A percentile compares a stretch with the other conserved stretches of the same genome.
phyloP scores from a whole-genome alignment of 1,140 invertebrate species.

The Heliconius melpomene region DNA sequence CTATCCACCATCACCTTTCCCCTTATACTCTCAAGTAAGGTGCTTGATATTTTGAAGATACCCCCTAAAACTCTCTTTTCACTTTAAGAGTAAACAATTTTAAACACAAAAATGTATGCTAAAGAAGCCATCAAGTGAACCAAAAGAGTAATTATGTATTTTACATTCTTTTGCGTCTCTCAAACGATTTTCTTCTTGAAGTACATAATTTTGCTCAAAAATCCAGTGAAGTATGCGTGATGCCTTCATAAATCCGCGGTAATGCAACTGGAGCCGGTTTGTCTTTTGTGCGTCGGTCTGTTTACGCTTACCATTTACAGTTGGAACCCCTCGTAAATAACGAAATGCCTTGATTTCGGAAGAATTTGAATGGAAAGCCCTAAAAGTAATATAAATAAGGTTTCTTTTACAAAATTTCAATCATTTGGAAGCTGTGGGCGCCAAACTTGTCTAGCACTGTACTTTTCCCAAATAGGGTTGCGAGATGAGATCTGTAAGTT shows the following conservation, averaged over 20 bases:
- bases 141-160: background rate
- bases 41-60: too few species aligned
- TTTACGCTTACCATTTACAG: conserved; percentile 28
- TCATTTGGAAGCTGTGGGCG: background rate
- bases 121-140: background rate
- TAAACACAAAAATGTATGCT: background rate
- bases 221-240: background rate
- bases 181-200: background rate
- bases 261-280: background rate
- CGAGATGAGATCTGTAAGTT: conserved; percentile 15
- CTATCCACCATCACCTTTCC: background rate
- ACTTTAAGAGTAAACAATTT: background rate
- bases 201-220: background rate
- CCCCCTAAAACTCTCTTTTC: too few species aligned
- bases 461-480: conserved; percentile 21
- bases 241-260: conserved; percentile 15
- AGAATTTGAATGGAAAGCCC: background rate
- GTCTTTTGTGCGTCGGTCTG: conserved; percentile 20
- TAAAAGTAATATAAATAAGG: conserved; percentile 4
- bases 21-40: too few species aligned
- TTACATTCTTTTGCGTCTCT: background rate
- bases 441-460: conserved; percentile 13
- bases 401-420: background rate
- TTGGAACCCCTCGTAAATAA: conserved; percentile 23
- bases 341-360: conserved; percentile 12